phyloP scores from a whole-genome alignment of 1,140 invertebrate genomes.

The Penaeus chinensis region DNA sequence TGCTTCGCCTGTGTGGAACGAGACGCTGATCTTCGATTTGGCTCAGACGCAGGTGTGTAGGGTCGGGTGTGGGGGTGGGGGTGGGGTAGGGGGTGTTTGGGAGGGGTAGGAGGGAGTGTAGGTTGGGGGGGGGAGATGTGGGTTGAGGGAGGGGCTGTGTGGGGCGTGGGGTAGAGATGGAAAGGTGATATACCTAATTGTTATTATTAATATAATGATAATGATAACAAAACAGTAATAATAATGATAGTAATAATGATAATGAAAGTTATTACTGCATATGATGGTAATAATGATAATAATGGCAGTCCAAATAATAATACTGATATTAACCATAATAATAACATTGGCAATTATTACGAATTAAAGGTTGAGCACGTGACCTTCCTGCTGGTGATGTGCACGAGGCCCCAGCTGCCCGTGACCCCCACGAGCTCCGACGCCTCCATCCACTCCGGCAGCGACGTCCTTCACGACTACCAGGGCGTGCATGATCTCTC shows the following conservation, averaged over 20 bases:
- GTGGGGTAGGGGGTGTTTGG: neutral
- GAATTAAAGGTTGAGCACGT: slow-evolving; percentile 66
- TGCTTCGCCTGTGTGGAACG: slow-evolving; percentile 70
- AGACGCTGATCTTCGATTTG: slow-evolving; percentile 72
- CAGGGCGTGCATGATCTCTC: neutral
- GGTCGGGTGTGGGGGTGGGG: neutral
- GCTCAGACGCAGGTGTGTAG: slow-evolving; percentile 68
- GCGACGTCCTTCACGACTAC: slow-evolving; percentile 37
- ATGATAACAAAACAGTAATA: no score
- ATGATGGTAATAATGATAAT: no score
- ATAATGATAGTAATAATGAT: no score
- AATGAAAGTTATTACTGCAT: no score
- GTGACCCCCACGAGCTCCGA: slow-evolving; percentile 63
- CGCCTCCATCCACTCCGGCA: slow-evolving; percentile 52
- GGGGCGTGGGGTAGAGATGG: slow-evolving; percentile 65
- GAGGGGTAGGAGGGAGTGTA: slow-evolving; percentile 59
- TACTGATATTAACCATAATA: neutral
- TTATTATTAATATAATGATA: no score
- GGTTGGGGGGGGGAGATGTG: slow-evolving; percentile 72
- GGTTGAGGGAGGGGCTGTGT: slow-evolving; percentile 70
- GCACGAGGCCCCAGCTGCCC: slow-evolving; percentile 64
- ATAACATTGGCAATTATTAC: neutral
- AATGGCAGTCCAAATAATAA: no score
- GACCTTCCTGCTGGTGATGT: slow-evolving; percentile 71
- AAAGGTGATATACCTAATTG: no score